These are phyloP conservation scores for Bombus vancouverensis DNA, from an alignment of 1,140 invertebrate species.

Conservation along the genomic window DNA sequence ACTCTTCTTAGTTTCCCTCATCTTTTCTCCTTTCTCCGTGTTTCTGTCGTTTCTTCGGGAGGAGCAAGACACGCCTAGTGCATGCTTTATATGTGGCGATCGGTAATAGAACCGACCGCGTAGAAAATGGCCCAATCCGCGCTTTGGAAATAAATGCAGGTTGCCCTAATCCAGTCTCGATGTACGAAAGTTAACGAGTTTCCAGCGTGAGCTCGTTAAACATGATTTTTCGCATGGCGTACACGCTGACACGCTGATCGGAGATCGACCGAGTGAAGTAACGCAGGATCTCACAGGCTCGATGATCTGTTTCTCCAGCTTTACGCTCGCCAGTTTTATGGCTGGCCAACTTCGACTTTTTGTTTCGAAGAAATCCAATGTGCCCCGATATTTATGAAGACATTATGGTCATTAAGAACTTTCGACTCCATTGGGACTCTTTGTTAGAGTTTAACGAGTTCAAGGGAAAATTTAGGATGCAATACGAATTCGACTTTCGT, in stretches of 20 bases:
- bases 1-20: conserved; percentile 8
- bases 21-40: conserved; percentile 24
- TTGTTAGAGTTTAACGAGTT: not conserved
- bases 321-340: not conserved
- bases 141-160: conserved; percentile 49
- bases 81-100: conserved; percentile 54
- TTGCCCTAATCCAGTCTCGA: conserved; percentile 4
- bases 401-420: not conserved
- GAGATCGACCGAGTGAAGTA: not conserved
- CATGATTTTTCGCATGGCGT: conserved; percentile 17
- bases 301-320: not conserved
- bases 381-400: not conserved
- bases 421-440: not conserved
- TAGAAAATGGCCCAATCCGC: conserved; percentile 50
- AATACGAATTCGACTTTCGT: not conserved
- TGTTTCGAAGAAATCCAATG: not conserved
- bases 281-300: not conserved
- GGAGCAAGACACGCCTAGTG: conserved; percentile 28
- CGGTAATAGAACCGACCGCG: conserved; percentile 17
- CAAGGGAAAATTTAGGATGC: not conserved
- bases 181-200: conserved; percentile 48
- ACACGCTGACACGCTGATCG: conserved; percentile 3
- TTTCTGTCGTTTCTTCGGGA: conserved; percentile 10
- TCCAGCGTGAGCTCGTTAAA: conserved; percentile 42
- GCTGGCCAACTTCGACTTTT: not conserved